Base-by-base conservation (phyloP, 2,797 vertebrate species). In the Lagodon rhomboides region DNA sequence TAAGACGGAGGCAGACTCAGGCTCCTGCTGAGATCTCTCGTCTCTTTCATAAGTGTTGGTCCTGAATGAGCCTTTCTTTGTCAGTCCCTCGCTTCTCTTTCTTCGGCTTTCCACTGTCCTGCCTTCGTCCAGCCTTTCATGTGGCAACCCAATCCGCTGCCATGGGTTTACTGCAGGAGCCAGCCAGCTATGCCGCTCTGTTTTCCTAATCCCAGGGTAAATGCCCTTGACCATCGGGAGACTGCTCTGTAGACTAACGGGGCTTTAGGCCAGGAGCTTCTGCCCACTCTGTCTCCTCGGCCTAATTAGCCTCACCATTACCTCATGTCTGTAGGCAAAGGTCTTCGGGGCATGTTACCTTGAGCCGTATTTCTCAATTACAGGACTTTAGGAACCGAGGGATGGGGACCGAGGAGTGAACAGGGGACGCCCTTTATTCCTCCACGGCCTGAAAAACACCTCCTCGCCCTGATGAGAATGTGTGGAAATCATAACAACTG, bases 281-380 rank as follows among this genome's bases (percentile, higher is more conserved):
- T 69, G 59, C 86, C 90, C 80, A 85, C 85, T 78, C 67, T 78
- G 86, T 92, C 85, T 93, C 83, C 85, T 91, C 81, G 16, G 62
- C 50, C 79, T 88, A 85, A 92, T 89, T 88, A 89, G 85, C 71
- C 65, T 72, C 67, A 66, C 49, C 83, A 94, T 95, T 92, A 94
- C 93, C 92, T 94, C 91, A 95, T 87, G 93, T 93, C 93, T 94
- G 90, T 83, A 87, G 86, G 83, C 86, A 86, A 73, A 89, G 85
- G 83, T 86, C 87, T 85, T 77, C 60, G 20, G 85, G 82, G 67
- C 89, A 85, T 43, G 60, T 90, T 91, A 93, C 92, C 80, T 92
- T 90, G 87, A 93, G 86, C 87, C 87, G 85, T 86, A 74, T 79
- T 71, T 72, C 88, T 87, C 85, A 91, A 90, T 88, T 86, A 89